Percentiles rank a stretch among this genome's conserved stretches.
Conservation (phyloP, 2,113 vertebrate genomes). For the Cephalopterus ornatus region DNA sequence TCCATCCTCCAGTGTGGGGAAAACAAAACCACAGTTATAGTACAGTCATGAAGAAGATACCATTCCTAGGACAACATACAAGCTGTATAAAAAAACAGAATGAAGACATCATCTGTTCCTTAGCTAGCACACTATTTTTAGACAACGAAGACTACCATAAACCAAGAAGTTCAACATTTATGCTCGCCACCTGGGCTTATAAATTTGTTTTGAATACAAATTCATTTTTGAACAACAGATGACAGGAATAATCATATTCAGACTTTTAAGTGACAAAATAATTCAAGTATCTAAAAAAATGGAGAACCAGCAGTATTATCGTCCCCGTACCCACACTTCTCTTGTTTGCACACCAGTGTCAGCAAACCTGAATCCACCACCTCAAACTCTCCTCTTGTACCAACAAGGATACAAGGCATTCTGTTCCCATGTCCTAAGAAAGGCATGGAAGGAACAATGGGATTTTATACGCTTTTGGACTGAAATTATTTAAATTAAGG, state of each 20-base stretch:
- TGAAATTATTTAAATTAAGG: background rate
- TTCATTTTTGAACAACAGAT: background rate
- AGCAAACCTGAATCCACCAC: background rate
- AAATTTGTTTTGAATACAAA: background rate
- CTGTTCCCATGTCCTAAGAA: background rate
- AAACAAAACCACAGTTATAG: background rate
- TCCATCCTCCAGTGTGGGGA: no score
- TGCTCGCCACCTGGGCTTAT: background rate
- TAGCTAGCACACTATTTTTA: background rate
- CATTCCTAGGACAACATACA: background rate
- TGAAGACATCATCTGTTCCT: background rate
- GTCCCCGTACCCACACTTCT: background rate
- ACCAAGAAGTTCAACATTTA: background rate
- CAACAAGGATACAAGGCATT: background rate
- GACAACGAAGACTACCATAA: background rate
- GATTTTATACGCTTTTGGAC: background rate
- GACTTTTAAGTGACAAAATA: background rate
- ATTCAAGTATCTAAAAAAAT: background rate
- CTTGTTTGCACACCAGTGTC: background rate
- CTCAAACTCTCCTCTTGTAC: background rate
- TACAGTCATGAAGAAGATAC: background rate
- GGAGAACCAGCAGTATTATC: background rate
- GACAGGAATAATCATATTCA: background rate
- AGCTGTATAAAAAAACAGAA: background rate
- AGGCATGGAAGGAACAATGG: fast-evolving